Conservation (phyloP, 2,888 invertebrate genomes). For the Apeira syringaria region DNA sequence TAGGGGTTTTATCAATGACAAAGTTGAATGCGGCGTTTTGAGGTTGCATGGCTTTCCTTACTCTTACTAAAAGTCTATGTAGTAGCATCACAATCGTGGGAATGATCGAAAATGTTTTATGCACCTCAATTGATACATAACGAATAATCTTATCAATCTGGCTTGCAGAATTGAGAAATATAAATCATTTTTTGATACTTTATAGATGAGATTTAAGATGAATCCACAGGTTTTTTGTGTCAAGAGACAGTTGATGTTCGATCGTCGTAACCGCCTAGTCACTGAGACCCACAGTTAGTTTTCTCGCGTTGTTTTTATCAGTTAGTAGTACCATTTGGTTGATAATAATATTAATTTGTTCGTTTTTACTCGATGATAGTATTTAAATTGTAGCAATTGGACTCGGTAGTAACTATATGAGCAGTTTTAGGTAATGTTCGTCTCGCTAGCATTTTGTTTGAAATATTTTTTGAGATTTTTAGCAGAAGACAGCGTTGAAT, state of each 20-base stretch:
- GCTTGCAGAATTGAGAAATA: slow-evolving; percentile 60
- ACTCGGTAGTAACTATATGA: slow-evolving; percentile 80
- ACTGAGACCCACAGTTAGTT: slow-evolving; percentile 76
- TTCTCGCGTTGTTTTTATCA: slow-evolving; percentile 67
- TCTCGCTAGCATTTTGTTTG: slow-evolving; percentile 75
- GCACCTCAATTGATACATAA: slow-evolving; percentile 55
- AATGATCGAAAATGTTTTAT: slow-evolving; percentile 67
- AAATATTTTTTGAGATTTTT: slow-evolving; percentile 69
- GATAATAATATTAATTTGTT: slow-evolving; percentile 63
- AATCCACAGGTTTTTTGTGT: slow-evolving; percentile 46
- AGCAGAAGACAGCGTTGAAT: slow-evolving; percentile 43
- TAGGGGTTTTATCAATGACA: slow-evolving; percentile 83
- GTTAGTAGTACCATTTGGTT: slow-evolving; percentile 77
- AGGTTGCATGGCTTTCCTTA: slow-evolving; percentile 48
- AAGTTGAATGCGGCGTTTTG: slow-evolving; percentile 78
- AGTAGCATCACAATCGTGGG: slow-evolving; percentile 54
- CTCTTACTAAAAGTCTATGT: slow-evolving; percentile 48
- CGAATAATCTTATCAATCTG: slow-evolving; percentile 44
- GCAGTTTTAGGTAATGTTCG: slow-evolving; percentile 72
- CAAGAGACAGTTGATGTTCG: slow-evolving; percentile 49
- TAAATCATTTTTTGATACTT: slow-evolving; percentile 61
- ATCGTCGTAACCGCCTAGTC: slow-evolving; percentile 80
- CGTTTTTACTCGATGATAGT: slow-evolving; percentile 75
- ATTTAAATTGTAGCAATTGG: slow-evolving; percentile 64
- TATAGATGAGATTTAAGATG: slow-evolving; percentile 34